Evolutionary conservation across 2,888 invertebrate species (phyloP), one percentile per base, ranked within the genome.

Genomic region (Colostygia pectinataria): DNA sequence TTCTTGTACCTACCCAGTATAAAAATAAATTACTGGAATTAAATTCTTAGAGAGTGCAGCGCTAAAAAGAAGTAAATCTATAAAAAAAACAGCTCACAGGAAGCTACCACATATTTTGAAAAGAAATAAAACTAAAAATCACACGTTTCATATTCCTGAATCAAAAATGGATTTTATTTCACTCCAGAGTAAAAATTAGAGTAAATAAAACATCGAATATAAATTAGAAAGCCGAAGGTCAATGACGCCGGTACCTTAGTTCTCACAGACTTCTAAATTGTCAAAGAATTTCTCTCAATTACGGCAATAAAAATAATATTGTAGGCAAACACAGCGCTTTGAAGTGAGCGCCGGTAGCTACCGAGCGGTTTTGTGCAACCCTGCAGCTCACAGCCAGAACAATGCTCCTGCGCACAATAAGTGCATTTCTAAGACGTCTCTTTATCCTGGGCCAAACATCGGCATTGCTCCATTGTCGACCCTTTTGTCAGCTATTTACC

Each of bases 301-400:
- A 83, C 83, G 48, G 83, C 80, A 85, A 84, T 90, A 88, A 88
- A 88, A 87, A 86, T 87, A 81, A 90, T 89, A 84, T 83, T 85
- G 81, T 80, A 83, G 71, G 79, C 65, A 88, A 90, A 89, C 88
- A 87, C 55, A 55, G 58, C 53, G 57, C 82, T 88, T 89, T 88
- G 85, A 86, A 68, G 68, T 61, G 18, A 56, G 63, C 63, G 74
- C 81, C 80, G 80, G 63, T 71, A 61, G 89, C 89, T 89, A 89
- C 89, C 83, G 88, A 67, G 72, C 76, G 87, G 87, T 88, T 85
- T 87, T 87, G 84, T 87, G 87, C 89, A 89, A 88, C 79, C 74
- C 78, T 61, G 66, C 58, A 59, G 59, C 65, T 52, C 58, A 58
- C 49, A 38, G 32, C 44, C 50, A 8, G 14, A 74, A 86, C 85